These are phyloP conservation scores for Strigamia transsilvanica DNA, from an alignment of 2,888 invertebrate species.

Conservation along the genomic window DNA sequence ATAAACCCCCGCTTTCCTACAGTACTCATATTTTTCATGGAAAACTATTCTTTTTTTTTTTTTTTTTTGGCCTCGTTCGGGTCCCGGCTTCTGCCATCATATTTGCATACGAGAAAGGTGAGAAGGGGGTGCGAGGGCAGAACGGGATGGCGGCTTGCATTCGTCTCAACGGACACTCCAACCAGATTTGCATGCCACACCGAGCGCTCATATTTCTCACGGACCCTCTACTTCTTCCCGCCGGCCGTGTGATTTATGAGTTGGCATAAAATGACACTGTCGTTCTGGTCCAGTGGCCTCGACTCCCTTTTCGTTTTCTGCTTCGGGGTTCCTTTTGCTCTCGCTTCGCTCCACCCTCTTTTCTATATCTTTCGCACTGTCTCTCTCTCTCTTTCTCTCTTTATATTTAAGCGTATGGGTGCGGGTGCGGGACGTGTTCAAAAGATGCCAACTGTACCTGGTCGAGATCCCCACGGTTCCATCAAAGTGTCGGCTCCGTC, in stretches of 20 bases:
- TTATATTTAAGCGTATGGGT: not conserved
- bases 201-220: slow-evolving; percentile 8
- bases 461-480: not conserved
- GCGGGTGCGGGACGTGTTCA: slow-evolving; percentile 3
- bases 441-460: not conserved
- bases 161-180: slow-evolving; percentile 3
- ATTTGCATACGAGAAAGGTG: slow-evolving; percentile 8
- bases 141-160: slow-evolving; percentile 8
- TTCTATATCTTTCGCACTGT: not conserved
- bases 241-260: slow-evolving; percentile 8
- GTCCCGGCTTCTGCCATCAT: slow-evolving; percentile 1
- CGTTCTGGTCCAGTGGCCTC: slow-evolving; percentile 1
- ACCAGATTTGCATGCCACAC: slow-evolving; percentile 8
- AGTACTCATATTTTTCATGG: slow-evolving; percentile 8
- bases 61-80: not conserved
- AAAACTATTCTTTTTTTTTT: slow-evolving; percentile 8
- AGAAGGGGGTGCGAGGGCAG: not conserved
- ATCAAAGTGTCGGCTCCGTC: not conserved
- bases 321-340: not conserved
- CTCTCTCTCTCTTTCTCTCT: not conserved
- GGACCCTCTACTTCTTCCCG: slow-evolving; percentile 8
- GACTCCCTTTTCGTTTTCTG: slow-evolving; percentile 8
- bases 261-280: slow-evolving; percentile 8
- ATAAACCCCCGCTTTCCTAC: slow-evolving; percentile 8
- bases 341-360: not conserved